Conservation (phyloP, 2,113 vertebrate genomes). For the Butorides virescens region DNA sequence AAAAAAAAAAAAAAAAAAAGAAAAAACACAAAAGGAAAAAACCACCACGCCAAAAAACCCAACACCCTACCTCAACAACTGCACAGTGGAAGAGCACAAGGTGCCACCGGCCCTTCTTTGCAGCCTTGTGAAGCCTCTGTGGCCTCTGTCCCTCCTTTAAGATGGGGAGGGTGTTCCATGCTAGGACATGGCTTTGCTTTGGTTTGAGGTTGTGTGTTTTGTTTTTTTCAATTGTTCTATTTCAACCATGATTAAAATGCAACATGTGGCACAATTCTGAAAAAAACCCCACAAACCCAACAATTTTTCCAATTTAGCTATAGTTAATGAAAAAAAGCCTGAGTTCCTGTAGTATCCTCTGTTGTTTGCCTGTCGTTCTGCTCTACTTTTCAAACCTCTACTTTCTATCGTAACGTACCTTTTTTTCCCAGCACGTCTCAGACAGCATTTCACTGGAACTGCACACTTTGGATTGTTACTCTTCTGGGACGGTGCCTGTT, state of each 20-base stretch:
- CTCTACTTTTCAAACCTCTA: not conserved
- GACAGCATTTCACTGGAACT: not conserved
- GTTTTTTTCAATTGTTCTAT: not conserved
- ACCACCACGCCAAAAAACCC: too few relatives aligned
- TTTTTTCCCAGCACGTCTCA: not conserved
- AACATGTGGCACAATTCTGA: not conserved
- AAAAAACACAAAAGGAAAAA: not conserved
- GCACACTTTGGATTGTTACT: not conserved
- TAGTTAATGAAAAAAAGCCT: not conserved
- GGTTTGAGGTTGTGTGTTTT: too few relatives aligned
- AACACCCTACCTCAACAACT: not conserved
- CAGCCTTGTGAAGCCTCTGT: not conserved
- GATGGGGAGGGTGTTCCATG: not conserved
- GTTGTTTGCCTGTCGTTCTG: not conserved
- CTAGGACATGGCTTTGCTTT: not conserved
- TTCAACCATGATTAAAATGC: not conserved
- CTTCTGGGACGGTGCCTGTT: constrained; percentile 20
- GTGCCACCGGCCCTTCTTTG: not conserved
- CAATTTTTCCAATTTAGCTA: not conserved
- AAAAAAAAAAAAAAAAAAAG: not conserved
- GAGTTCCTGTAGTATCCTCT: not conserved
- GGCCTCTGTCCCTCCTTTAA: not conserved
- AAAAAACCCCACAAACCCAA: accelerated
- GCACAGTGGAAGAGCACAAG: not conserved
- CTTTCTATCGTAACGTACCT: not conserved